Evolutionary conservation across 2,888 invertebrate species (phyloP), one percentile per base, ranked within the genome.

Genomic region (Diadegma fenestrale): DNA sequence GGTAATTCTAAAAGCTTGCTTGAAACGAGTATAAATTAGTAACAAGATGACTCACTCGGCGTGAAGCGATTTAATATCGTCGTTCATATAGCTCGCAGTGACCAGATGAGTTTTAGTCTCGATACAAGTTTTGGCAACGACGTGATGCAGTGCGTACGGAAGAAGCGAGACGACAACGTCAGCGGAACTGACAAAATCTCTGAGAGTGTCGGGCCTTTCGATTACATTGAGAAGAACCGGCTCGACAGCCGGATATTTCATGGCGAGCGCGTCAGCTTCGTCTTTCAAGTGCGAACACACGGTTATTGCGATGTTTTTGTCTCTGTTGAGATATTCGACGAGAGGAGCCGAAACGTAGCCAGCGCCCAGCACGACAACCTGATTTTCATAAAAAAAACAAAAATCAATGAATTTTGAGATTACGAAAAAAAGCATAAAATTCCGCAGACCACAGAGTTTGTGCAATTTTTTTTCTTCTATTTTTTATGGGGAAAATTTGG

Each of bases 291-390:
- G 97, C 0, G 98, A 98, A 51, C 98, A 98, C 3, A 99, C 96
- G 8, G 97, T 97, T 43, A 99, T 96, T n/a, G 96, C 96, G 30
- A 98, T 95, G 86, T 96, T 96, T 87, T 96, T 95, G 91, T 98
- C 97, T 73, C 98, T 95, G 80, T 97, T 96, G 41, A 99, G 95
- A 94, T 99, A 99, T 93, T 99, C 99, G 0, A 99, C 97, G 0
- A 99, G 95, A 0, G 99, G 99, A 0, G 97, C 97, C 0, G 98
- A 97, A 0, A 99, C 99, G 92, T 98, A 96, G 0, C 99, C 99
- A 51, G 99, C 99, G 0, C 99, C 99, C 14, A 99, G 95, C 2
- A 99, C 97, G 12, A 99, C 95, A 0, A 99, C 97, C 79, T 96
- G 48, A 41, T 2, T n/a, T 66, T 41, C 10, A 19, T 43, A 19